phyloP scores from a whole-genome alignment of 2,888 invertebrate species.

The Drosophila phalerata region DNA sequence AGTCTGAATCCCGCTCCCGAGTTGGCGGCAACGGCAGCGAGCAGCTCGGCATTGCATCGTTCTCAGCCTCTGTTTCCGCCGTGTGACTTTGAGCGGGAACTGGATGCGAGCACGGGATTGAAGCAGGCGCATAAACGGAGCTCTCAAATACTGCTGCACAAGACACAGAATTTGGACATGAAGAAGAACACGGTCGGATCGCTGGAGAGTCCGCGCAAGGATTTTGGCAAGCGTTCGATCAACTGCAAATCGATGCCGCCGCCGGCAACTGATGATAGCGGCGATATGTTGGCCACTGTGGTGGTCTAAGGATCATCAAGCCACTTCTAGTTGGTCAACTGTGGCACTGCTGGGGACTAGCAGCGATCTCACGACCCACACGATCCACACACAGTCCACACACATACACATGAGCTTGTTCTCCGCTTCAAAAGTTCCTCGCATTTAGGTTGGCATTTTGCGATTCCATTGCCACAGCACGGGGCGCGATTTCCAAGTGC shows the following conservation, averaged over 20 bases:
- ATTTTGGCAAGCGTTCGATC: constrained; percentile 91
- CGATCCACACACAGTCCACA: constrained; percentile 2
- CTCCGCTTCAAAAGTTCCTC: constrained; percentile 68
- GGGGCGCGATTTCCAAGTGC: constrained; percentile 73
- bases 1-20: constrained; percentile 85
- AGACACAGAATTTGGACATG: constrained; percentile 94
- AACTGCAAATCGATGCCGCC: constrained; percentile 86
- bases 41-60: constrained; percentile 82
- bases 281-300: constrained; percentile 87
- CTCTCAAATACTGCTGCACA: constrained; percentile 90
- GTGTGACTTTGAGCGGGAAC: constrained; percentile 84
- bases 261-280: constrained; percentile 80
- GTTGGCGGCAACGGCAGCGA: constrained; percentile 85
- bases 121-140: constrained; percentile 86
- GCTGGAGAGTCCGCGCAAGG: constrained; percentile 88
- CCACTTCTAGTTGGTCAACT: not conserved
- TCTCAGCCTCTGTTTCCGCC: constrained; percentile 85
- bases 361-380: constrained; percentile 65
- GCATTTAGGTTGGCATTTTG: constrained; percentile 54
- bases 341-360: constrained; percentile 3
- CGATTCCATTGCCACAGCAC: constrained; percentile 60
- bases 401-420: constrained; percentile 30
- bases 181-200: constrained; percentile 92
- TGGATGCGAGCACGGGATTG: constrained; percentile 84
- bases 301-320: constrained; percentile 85